Evolutionary conservation across 1,140 invertebrate species (phyloP), one percentile per base, ranked within the genome.

Genomic region (Camponotus vicinus): DNA sequence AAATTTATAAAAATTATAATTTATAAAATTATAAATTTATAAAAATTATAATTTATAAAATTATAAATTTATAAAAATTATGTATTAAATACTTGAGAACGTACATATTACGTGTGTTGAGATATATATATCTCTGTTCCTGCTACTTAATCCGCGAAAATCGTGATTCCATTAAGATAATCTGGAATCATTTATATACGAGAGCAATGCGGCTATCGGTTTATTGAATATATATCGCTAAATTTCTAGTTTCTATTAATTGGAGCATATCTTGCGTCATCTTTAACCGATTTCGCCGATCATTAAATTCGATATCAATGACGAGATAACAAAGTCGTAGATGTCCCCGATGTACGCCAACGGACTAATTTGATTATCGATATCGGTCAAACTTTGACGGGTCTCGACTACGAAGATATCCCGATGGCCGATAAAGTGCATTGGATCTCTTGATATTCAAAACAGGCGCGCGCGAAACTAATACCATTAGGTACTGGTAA

Each of bases 361-460:
- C 13, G 63, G 59, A 59, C 57, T 15, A 52, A 52, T 75, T 75
- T 15, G 59, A 59, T 69, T 59, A 89, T 86, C 84, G 76, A 89
- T 89, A 55, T 82, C 79, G 79, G 73, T 61, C 49, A 55, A 49
- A 84, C 77, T 63, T 34, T 59, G 40, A 84, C 52, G 45, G 45
- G 27, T 57, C 69, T 66, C 63, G 70, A 75, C 69, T 63, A 55
- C 45, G 76, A 89, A 73, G 69, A 75, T 86, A 79, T 86, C 73
- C 55, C 70, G 70, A 59, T 86, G 11, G 76, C 64, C 88, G 75
- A 86, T 89, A 80, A 85, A 70, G 70, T 77, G 15, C 40, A 18
- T 32, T 75, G 45, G 63, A 73, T 69, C 77, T 40, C 49, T 37
- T 79, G 52, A 59, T 84, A 89, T 87, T 89, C 79, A 78, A 71